These are phyloP conservation scores for Noctua fimbriata DNA, from an alignment of 2,888 invertebrate genomes.

Conservation along the genomic window DNA sequence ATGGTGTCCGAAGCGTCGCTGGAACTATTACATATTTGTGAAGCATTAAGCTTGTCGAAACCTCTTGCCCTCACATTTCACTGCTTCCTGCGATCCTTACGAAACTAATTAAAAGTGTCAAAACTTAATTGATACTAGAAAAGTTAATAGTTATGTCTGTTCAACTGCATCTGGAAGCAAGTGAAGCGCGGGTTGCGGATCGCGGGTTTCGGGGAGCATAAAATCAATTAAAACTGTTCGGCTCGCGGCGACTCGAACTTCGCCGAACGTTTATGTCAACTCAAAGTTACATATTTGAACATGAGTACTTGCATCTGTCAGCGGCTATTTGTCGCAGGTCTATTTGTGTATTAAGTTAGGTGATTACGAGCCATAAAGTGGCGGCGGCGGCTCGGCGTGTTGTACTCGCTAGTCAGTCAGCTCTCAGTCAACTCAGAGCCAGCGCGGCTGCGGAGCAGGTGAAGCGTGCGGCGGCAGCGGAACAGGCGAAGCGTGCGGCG, in stretches of 20 bases:
- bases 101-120: constrained; percentile 8
- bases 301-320: not conserved
- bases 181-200: not conserved
- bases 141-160: constrained; percentile 5
- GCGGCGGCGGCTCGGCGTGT: not conserved
- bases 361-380: constrained; percentile 17
- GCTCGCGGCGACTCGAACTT: not conserved
- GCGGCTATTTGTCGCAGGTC: not conserved
- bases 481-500: too few relatives aligned
- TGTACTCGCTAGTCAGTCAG: not conserved
- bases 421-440: not conserved
- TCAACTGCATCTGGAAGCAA: not conserved
- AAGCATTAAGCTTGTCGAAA: not conserved
- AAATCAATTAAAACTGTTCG: constrained; percentile 18
- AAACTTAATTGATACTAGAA: not conserved
- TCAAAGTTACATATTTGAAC: not conserved
- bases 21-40: not conserved
- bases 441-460: not conserved
- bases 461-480: too few relatives aligned
- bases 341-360: constrained; percentile 7
- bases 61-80: not conserved
- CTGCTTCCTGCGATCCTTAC: not conserved
- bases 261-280: not conserved
- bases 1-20: not conserved
- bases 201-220: not conserved